Base-by-base conservation (phyloP, 1,140 invertebrate genomes). In the Zophobas atratus region DNA sequence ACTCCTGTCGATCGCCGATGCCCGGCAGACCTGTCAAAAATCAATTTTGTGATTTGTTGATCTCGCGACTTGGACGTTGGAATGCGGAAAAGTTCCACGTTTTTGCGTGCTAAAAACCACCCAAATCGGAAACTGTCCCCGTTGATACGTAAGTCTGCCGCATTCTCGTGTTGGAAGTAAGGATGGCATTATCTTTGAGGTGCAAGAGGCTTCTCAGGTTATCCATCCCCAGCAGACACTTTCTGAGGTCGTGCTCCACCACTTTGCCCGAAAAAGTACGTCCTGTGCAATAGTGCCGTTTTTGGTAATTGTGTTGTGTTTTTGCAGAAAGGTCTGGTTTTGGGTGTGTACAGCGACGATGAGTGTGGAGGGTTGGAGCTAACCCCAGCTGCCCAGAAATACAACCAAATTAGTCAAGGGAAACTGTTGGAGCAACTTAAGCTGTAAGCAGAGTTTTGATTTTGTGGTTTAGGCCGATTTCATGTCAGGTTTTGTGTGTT, bases 331-430 rank as follows among this genome's bases (percentile, higher is more conserved):
- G 89, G 89, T 53, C 79, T 91, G 39, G 89, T 91, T 39, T 84
- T 92, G 51, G 91, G 91, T 76, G 86, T 89, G 38, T 91, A 91
- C 80, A 85, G 86, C 56, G 82, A 87, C 75, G 86, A 88, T 71
- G 86, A 87, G 75, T 86, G 88, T 77, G 84, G 87, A 72, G 85
- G 81, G 41, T 41, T 88, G 48, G 84, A 84, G 35, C 82, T 92
- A 41, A 90, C 90, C 48, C 83, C 87, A 49, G 82, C 88, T 73
- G 89, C 90, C 71, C 82, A 86, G 79, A 86, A 86, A 72, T 90
- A 89, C 80, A 88, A 91, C 84, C 83, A 88, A 72, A 81, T 81
- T 38, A 84, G 86, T 51, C 82, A 86, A 70, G 89, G 89, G 78
- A 88, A 89, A 82, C 81, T 92, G 55, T 78, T 86, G 43, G 82